A percentile compares a stretch with the other conserved stretches of the same genome.
phyloP scores from a whole-genome alignment of 2,797 vertebrate genomes.

The Malacoraja senta region DNA sequence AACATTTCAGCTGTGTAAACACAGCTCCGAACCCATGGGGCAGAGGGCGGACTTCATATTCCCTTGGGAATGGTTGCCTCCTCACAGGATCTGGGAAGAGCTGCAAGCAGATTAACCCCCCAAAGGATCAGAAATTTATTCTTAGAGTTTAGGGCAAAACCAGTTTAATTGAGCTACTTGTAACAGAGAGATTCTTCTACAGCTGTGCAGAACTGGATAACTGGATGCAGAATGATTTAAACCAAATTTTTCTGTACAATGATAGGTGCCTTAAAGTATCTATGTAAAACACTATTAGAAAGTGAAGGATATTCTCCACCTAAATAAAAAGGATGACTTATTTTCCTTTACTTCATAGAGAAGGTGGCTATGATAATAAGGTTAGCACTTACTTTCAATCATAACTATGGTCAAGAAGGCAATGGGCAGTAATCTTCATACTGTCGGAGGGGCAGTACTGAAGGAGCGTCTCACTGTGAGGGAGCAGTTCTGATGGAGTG shows the following conservation, averaged over 20 bases:
- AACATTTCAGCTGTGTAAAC: slow-evolving; percentile 37
- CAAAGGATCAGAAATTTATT: slow-evolving; percentile 29
- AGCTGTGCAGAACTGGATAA: neutral
- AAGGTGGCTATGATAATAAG: too few relatives aligned
- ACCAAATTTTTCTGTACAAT: neutral
- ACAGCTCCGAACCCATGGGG: neutral
- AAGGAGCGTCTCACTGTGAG: too few relatives aligned
- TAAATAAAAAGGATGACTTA: too few relatives aligned
- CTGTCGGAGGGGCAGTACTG: too few relatives aligned
- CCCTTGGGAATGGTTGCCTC: slow-evolving; percentile 27
- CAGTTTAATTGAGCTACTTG: neutral
- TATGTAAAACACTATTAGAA: neutral
- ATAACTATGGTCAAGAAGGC: too few relatives aligned
- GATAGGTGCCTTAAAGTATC: neutral
- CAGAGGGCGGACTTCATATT: slow-evolving; percentile 20
- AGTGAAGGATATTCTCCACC: neutral
- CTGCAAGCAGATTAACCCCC: slow-evolving; percentile 25
- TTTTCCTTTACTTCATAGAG: too few relatives aligned
- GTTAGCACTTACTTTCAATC: too few relatives aligned
- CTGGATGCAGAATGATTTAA: neutral
- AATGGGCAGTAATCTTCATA: too few relatives aligned
- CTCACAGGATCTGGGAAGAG: neutral
- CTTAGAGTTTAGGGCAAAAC: neutral
- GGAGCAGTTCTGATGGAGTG: too few relatives aligned
- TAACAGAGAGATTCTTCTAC: neutral